Base-by-base conservation (phyloP, 2,888 invertebrate genomes). In the Orthosia cruda region DNA sequence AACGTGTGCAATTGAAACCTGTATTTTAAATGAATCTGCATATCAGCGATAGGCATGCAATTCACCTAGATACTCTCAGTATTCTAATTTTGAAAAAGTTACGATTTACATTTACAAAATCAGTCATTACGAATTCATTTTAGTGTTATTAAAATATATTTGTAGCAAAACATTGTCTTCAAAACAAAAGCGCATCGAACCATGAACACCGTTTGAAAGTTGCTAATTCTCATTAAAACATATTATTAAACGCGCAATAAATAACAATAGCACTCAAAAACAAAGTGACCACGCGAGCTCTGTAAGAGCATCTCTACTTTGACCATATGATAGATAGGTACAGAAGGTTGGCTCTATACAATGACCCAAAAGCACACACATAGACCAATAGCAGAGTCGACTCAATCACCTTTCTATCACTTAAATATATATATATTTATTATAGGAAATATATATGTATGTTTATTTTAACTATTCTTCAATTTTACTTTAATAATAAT, bases 231-330 rank as follows among this genome's bases (percentile, higher is more conserved):
- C 47, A 45, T 61, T 50, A 70, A 50, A 78, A 70, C 15, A 16
- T 45, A 26, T 59, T n/a, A 20, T 40, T 54, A 67, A 55, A 57
- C n/a, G 20, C 1, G 45, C 54, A 68, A 67, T 40, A 74, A 66
- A 74, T 23, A 76, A 23, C 12, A 65, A 64, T 55, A 73, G 23
- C 23, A 63, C 65, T 40, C 20, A 32, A 47, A 65, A 78, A 50
- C 83, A 69, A 83, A 80, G 72, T 63, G 15, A 54, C 71, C 71
- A 59, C 64, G 59, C n/a, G 64, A 23, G 32, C 67, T 77, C 47
- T 49, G 49, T 54, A 61, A 58, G 64, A 75, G 18, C 61, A 15
- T 62, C 13, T 71, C 57, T n/a, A n/a, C 72, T 71, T 71, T 62
- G 32, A 18, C 47, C 50, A 81, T 75, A 83, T 81, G 83, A 26